phyloP scores from a whole-genome alignment of 2,888 invertebrate genomes.

The Frankliniella intonsa region DNA sequence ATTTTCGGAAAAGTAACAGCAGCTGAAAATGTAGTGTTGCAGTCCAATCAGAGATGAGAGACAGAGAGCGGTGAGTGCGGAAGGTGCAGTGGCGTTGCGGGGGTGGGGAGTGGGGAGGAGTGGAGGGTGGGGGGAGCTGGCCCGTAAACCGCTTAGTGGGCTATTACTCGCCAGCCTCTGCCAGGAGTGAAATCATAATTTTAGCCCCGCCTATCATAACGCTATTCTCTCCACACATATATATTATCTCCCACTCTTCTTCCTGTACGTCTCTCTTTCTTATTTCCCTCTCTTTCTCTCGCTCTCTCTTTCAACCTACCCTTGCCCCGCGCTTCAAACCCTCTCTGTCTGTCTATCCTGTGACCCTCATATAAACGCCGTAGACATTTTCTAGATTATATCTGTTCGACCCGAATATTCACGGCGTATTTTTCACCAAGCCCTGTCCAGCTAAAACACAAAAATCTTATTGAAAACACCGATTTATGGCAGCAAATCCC shows the following conservation, averaged over 20 bases:
- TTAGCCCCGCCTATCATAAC: conserved; percentile 12
- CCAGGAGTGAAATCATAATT: conserved; percentile 18
- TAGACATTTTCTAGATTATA: no score
- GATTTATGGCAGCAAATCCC: no score
- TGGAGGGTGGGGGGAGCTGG: conserved; percentile 29
- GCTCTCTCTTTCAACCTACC: background rate
- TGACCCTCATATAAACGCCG: no score
- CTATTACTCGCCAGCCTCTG: conserved; percentile 9
- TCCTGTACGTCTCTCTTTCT: conserved; percentile 27
- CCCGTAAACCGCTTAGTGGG: conserved; percentile 14
- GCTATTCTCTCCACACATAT: conserved; percentile 15
- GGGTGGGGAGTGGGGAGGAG: conserved; percentile 31
- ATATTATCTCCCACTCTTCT: background rate
- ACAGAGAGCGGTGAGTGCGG: conserved; percentile 15
- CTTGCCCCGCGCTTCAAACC: background rate
- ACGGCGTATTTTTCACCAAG: no score
- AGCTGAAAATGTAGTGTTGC: no score
- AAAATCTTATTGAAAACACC: no score
- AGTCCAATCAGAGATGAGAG: conserved; percentile 10
- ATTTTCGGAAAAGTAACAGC: no score
- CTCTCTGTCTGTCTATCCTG: background rate
- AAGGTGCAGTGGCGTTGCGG: conserved; percentile 5
- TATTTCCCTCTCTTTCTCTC: conserved; percentile 15
- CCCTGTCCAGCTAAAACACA: no score
- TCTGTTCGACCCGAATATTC: no score